Evolutionary conservation across 2,888 invertebrate species (phyloP).

Genomic region (Dione vanillae): DNA sequence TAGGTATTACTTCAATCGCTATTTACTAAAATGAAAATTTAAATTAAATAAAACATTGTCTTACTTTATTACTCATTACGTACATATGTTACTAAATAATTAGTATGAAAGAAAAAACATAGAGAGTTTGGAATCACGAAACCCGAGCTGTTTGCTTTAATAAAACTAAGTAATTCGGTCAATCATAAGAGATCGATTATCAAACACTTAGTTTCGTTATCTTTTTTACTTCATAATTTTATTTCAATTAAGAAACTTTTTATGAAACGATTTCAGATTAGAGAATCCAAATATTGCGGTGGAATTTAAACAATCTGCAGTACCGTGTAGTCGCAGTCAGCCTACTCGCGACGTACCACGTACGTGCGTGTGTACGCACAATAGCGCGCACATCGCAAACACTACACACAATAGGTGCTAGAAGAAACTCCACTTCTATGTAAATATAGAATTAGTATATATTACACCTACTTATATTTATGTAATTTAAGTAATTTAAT

Average conservation of each 20-base stretch:
- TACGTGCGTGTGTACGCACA: not conserved
- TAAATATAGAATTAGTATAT: slow-evolving; percentile 6
- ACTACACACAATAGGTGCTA: not conserved
- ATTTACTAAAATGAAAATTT: too few relatives aligned
- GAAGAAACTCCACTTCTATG: not conserved
- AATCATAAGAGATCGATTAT: too few relatives aligned
- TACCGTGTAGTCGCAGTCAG: not conserved
- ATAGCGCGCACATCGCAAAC: not conserved
- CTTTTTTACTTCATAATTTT: not conserved
- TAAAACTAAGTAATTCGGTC: too few relatives aligned
- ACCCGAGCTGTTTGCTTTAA: too few relatives aligned
- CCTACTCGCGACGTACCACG: not conserved
- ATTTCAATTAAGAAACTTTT: not conserved
- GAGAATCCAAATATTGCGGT: not conserved
- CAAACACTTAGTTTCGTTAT: too few relatives aligned
- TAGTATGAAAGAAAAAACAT: too few relatives aligned
- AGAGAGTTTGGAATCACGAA: too few relatives aligned
- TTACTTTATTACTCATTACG: too few relatives aligned
- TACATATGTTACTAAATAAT: too few relatives aligned
- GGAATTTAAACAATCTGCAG: not conserved
- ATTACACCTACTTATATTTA: slow-evolving; percentile 4
- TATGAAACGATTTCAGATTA: not conserved
- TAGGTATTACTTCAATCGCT: too few relatives aligned
- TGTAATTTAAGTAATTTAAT: slow-evolving; percentile 32
- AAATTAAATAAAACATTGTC: too few relatives aligned